phyloP scores from a whole-genome alignment of 64 coral and sea anemone genomes.

The Cladopsammia gracilis region DNA sequence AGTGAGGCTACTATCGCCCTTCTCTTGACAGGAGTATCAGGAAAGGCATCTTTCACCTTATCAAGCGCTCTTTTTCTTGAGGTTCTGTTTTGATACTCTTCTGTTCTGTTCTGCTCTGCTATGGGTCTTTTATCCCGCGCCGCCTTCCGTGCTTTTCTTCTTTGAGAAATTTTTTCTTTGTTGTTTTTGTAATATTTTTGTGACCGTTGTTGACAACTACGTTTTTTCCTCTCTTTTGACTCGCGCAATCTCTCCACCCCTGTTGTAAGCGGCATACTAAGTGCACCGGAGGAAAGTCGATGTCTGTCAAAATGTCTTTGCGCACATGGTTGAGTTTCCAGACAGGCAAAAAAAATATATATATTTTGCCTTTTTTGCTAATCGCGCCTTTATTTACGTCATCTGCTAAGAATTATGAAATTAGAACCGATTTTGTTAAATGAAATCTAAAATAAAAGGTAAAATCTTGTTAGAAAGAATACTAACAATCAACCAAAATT shows the following conservation, averaged over 20 bases:
- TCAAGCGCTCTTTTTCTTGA: slow-evolving; percentile 10
- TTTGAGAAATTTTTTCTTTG: not conserved
- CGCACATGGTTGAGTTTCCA: too few relatives aligned
- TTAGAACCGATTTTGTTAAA: too few relatives aligned
- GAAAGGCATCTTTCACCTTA: not conserved
- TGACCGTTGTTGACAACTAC: not conserved
- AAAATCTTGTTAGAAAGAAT: too few relatives aligned
- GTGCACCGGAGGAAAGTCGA: too few relatives aligned
- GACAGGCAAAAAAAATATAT: too few relatives aligned
- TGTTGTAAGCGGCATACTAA: not conserved
- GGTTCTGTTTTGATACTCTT: not conserved
- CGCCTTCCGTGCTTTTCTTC: not conserved
- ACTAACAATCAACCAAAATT: too few relatives aligned
- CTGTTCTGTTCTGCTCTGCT: not conserved
- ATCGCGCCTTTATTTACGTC: too few relatives aligned
- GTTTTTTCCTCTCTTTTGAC: not conserved
- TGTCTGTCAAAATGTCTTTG: too few relatives aligned
- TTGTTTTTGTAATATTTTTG: slow-evolving; percentile 1
- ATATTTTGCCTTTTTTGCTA: too few relatives aligned
- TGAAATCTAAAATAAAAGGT: too few relatives aligned
- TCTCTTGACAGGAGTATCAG: not conserved
- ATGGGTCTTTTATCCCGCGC: too few relatives aligned
- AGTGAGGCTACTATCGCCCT: not conserved
- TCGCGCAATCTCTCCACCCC: not conserved
- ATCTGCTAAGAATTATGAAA: too few relatives aligned